Conservation (phyloP, 2,113 vertebrate species). For the Urocitellus parryii region DNA sequence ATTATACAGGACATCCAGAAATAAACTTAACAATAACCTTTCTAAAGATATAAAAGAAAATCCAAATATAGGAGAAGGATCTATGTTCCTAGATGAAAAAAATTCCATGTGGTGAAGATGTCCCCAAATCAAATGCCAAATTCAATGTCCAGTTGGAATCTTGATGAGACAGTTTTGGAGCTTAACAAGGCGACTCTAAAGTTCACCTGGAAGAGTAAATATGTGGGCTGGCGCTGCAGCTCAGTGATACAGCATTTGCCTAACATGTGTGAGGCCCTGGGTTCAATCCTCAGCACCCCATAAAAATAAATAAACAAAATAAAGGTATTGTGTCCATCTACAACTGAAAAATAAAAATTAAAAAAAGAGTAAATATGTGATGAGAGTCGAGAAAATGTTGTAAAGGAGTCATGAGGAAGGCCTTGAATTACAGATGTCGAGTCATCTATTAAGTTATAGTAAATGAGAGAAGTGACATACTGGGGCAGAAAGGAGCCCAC, state of each 20-base stretch:
- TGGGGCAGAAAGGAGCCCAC: not conserved
- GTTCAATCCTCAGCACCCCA: no score
- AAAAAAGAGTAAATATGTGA: not conserved
- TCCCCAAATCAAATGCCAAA: not conserved
- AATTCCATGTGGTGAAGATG: not conserved
- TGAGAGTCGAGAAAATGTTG: not conserved
- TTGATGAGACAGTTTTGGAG: not conserved
- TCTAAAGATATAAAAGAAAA: not conserved
- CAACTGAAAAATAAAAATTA: no score
- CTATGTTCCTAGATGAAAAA: not conserved
- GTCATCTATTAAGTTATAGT: not conserved
- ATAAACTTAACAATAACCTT: constrained; percentile 6
- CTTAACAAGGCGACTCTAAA: constrained; percentile 8
- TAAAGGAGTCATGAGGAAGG: not conserved
- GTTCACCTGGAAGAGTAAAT: not conserved
- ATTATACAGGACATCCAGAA: constrained; percentile 4
- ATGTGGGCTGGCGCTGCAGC: no score
- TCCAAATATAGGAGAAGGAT: not conserved
- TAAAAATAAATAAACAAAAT: no score
- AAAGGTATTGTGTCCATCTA: no score
- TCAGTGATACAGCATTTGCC: no score
- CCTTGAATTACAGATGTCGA: not conserved
- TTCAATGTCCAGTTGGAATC: not conserved
- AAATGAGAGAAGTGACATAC: not conserved
- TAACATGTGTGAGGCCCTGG: no score